Percentiles rank a stretch among this genome's conserved stretches.
Evolutionary conservation across 1,140 invertebrate genomes (phyloP).

Genomic region (Aphidius gifuensis): DNA sequence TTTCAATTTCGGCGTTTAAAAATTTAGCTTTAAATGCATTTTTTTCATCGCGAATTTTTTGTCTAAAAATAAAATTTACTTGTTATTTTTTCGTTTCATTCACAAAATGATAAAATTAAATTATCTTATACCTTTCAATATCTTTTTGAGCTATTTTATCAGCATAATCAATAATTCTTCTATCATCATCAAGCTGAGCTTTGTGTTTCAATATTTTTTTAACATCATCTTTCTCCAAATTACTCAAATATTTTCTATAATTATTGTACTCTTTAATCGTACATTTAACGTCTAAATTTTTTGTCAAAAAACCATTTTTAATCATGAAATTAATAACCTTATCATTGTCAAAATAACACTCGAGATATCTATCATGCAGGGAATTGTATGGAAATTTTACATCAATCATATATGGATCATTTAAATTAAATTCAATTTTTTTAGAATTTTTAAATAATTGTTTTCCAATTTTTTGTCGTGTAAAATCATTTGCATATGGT

Average conservation of each 20-base stretch:
- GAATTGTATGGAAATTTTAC: slow-evolving; percentile 40
- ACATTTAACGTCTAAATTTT: slow-evolving; percentile 43
- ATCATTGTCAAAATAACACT: slow-evolving; percentile 35
- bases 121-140: slow-evolving; percentile 31
- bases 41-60: slow-evolving; percentile 17
- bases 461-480: slow-evolving; percentile 43
- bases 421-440: slow-evolving; percentile 37
- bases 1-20: background rate
- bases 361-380: slow-evolving; percentile 47
- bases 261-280: slow-evolving; percentile 45
- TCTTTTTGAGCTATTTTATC: slow-evolving; percentile 35
- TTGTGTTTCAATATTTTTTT: slow-evolving; percentile 20
- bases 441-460: slow-evolving; percentile 28
- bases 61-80: slow-evolving; percentile 7
- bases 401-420: slow-evolving; percentile 43
- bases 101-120: background rate
- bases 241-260: slow-evolving; percentile 45
- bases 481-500: slow-evolving; percentile 37
- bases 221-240: slow-evolving; percentile 37
- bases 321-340: slow-evolving; percentile 33
- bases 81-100: too few relatives aligned
- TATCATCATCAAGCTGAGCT: slow-evolving; percentile 25
- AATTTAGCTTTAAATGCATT: slow-evolving; percentile 1
- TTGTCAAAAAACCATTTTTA: slow-evolving; percentile 41
- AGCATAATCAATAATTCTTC: slow-evolving; percentile 26